Base-by-base conservation (phyloP, 2,113 vertebrate genomes). In the Ictalurus furcatus region DNA sequence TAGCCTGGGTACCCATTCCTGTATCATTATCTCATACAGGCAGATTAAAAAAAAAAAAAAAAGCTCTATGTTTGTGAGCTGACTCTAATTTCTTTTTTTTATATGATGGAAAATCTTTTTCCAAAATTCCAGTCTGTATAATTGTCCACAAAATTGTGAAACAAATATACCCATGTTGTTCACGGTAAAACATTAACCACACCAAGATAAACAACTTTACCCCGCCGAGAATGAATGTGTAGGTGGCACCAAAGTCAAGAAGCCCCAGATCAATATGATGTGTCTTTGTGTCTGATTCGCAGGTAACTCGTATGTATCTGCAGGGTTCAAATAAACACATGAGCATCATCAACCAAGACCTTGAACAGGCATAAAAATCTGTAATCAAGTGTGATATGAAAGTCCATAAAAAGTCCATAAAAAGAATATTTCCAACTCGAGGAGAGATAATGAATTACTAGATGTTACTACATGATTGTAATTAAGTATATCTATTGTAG, bases 191-290 rank as follows among this genome's bases (percentile, higher is more conserved):
- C 56, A 88, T 88, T 88, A 84, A 87, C 81, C 79, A 85, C 37
- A 44, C 88, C 63, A 28, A 37, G 30, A 48, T 34, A 16, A 79
- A 87, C 48, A 74, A 23, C 3, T 37, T 92, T 94, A 99, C 98
- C 37, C 94, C 92, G 34, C 63, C 91, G 88, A 99, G 95, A 81
- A 98, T 92, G 86, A 97, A 0, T 0, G 97, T 96, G 94, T 99
- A 99, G 0, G 95, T 94, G 0, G 96, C 96, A 16, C 97, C 98
- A 1, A 97, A 98, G 92, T 99, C 97, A 79, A 99, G 95, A 69
- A 98, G 94, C 56, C 97, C 98, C 30, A 99, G 92, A 89, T 97
- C 87, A 44, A 98, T 79, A 9, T 79, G 69, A 90, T 96, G 96
- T 0, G 90, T 44, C 23, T 81, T 87, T 30, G 48, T 90, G 84